Evolutionary conservation across 2,797 vertebrate genomes (phyloP).

Genomic region (Nannoperca australis): DNA sequence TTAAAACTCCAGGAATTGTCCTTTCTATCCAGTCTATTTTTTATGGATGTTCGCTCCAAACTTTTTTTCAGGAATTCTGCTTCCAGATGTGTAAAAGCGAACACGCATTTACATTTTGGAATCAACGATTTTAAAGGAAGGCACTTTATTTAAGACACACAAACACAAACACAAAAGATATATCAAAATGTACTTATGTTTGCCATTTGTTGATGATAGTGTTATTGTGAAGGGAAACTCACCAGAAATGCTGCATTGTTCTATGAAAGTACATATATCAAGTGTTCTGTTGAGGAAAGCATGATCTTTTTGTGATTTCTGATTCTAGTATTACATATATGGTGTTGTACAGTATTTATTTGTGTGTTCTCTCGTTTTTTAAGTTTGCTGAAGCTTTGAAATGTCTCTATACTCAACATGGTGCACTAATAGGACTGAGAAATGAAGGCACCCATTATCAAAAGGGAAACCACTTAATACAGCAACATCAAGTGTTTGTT

Average conservation of each 20-base stretch:
- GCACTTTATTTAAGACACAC: constrained; percentile 83
- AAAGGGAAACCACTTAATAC: constrained; percentile 79
- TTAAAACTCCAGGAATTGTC: constrained; percentile 23
- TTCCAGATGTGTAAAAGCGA: constrained; percentile 60
- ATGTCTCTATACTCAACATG: constrained; percentile 77
- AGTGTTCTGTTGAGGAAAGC: constrained; percentile 75
- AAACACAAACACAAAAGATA: constrained; percentile 41
- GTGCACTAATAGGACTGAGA: constrained; percentile 80
- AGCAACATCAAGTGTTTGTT: constrained; percentile 68
- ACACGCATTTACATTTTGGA: constrained; percentile 69
- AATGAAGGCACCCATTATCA: constrained; percentile 66
- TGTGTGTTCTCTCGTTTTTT: constrained; percentile 77
- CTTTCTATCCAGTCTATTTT: constrained; percentile 64
- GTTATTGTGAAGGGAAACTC: constrained; percentile 74
- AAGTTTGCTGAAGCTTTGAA: constrained; percentile 82
- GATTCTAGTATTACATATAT: constrained; percentile 81
- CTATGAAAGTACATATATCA: constrained; percentile 68
- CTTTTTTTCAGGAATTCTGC: constrained; percentile 79
- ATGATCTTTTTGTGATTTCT: constrained; percentile 81
- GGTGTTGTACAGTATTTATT: constrained; percentile 91
- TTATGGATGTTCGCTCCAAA: constrained; percentile 66
- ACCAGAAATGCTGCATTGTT: constrained; percentile 75
- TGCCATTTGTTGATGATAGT: constrained; percentile 65
- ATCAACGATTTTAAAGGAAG: constrained; percentile 76
- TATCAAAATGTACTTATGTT: constrained; percentile 66